Conservation (phyloP, 2,113 vertebrate species). For the Zosterops lateralis region DNA sequence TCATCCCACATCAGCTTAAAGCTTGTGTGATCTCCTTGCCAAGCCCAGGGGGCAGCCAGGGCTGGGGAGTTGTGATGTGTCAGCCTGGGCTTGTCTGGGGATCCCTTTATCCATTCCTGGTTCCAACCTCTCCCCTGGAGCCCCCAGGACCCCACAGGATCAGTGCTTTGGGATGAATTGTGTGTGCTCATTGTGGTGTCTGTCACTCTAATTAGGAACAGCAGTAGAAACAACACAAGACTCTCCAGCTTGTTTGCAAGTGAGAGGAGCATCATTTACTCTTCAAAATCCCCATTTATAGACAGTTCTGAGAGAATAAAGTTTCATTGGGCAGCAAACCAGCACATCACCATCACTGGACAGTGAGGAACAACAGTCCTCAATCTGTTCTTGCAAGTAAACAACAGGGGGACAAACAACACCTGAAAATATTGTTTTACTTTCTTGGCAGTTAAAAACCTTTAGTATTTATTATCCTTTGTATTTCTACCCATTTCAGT, state of each 20-base stretch:
- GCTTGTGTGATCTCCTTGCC: neutral
- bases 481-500: neutral
- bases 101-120: rapidly evolving
- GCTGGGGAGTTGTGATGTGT: neutral
- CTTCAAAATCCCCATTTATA: no score
- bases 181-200: rapidly evolving
- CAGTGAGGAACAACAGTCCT: no score
- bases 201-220: no score
- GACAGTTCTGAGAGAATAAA: no score
- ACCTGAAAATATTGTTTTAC: no score
- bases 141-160: neutral
- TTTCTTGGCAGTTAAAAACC: neutral
- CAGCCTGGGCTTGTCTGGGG: neutral
- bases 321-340: no score
- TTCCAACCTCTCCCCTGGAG: neutral
- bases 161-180: rapidly evolving
- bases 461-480: neutral
- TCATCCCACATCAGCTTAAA: neutral
- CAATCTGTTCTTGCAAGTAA: no score
- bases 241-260: no score
- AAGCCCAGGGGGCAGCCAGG: neutral
- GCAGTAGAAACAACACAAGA: no score
- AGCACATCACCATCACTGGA: no score
- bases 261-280: no score
- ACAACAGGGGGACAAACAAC: no score